phyloP scores from a whole-genome alignment of 2,888 invertebrate species.

The Notodonta ziczac region DNA sequence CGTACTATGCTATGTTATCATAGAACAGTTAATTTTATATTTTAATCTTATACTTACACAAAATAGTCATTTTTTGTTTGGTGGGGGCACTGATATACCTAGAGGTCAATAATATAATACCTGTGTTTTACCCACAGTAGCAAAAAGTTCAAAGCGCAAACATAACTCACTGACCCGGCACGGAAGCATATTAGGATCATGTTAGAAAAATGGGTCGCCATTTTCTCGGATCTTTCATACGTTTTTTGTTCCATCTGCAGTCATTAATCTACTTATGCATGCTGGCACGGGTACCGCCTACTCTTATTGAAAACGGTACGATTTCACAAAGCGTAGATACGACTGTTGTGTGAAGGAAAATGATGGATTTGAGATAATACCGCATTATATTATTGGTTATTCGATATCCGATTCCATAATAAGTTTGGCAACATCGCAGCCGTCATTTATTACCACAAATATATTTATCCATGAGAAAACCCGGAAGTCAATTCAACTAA shows the following conservation, averaged over 20 bases:
- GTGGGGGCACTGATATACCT: too few species aligned
- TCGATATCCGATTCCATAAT: not conserved
- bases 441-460: not conserved
- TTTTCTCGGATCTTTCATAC: not conserved
- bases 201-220: not conserved
- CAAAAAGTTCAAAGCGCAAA: too few species aligned
- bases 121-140: too few species aligned
- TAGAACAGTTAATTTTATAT: too few species aligned
- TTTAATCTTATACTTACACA: too few species aligned
- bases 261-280: constrained; percentile 3
- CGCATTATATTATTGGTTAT: not conserved
- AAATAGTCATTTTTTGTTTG: too few species aligned
- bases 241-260: not conserved
- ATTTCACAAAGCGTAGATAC: not conserved
- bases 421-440: not conserved
- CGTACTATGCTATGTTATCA: too few species aligned
- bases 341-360: not conserved
- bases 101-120: too few species aligned
- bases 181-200: not conserved
- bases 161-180: not conserved
- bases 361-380: not conserved
- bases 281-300: not conserved
- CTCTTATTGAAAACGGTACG: not conserved
- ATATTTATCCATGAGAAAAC: too few species aligned
- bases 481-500: constrained; percentile 8